Evolutionary conservation across 2,888 invertebrate species (phyloP), one percentile per base, ranked within the genome.

Genomic region (Pogonocherus hispidulus): DNA sequence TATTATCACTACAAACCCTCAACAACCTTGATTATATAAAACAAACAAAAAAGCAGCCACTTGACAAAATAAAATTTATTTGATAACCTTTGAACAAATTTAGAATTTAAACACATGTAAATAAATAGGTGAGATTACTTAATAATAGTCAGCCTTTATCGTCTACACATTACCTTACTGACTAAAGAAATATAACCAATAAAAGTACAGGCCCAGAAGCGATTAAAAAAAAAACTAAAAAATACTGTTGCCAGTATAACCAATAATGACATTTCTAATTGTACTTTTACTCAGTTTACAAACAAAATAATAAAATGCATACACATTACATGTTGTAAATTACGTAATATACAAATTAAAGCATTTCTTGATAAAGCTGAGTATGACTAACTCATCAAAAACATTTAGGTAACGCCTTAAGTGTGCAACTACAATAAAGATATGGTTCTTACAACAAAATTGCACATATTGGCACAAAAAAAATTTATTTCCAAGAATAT

Each of bases 101-200:
- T 57, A 49, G 66, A 66, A 65, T 41, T 51, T 60, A 65, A 54
- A 60, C 46, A 63, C 63, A 60, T 51, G 62, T 54, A 62, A 62
- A 62, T 62, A 62, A 62, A 35, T 37, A 62, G 49, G 62, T 62
- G 62, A 52, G 32, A 52, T 59, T 70, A 64, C 67, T 67, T 70
- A 70, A 51, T 49, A 67, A 69, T 71, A 68, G 54, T 71, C 71
- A 71, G 68, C 59, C 71, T 71, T 71, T 67, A 47, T 65, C 63
- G 67, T 67, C 65, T 67, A 65, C 56, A 51, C 51, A 62, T 49
- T 69, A 69, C 23, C 47, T 59, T 60, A 65, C 68, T 44, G 60
- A 62, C 60, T 55, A 19, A 65, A 64, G n/a, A 52, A 63, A 56
- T 63, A 62, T 55, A 54, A 49, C n/a, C 14, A 37, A 56, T 18